Conservation (phyloP, 2,888 invertebrate species). For the Chydorus sphaericus region DNA sequence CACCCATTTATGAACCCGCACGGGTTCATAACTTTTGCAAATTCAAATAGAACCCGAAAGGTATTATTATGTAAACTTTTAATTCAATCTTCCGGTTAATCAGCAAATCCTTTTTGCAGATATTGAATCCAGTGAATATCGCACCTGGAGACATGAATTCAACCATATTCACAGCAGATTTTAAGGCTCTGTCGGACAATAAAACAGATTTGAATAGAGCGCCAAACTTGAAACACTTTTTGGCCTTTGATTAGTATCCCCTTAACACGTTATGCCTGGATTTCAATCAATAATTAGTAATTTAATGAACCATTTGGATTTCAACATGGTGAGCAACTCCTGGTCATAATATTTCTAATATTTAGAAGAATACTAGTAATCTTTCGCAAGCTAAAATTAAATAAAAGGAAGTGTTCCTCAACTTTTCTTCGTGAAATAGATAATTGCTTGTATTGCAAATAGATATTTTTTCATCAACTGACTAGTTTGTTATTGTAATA, state of each 20-base stretch:
- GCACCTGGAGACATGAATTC: conserved; percentile 40
- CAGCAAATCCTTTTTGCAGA: conserved; percentile 35
- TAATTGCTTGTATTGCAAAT: too few relatives aligned
- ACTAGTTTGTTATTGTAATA: too few relatives aligned
- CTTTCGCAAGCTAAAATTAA: too few relatives aligned
- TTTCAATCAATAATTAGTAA: too few relatives aligned
- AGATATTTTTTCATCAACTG: too few relatives aligned
- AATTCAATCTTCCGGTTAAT: conserved; percentile 20
- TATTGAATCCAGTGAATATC: conserved; percentile 66
- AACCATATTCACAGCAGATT: conserved; percentile 20
- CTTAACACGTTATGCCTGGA: conserved; percentile 58
- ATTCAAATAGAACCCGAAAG: conserved; percentile 17
- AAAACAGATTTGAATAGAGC: conserved; percentile 35
- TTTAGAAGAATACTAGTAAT: too few relatives aligned
- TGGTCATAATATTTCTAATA: too few relatives aligned
- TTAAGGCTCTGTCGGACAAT: conserved; percentile 30
- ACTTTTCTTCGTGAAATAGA: too few relatives aligned
- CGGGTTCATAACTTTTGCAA: conserved; percentile 16
- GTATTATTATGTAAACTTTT: conserved; percentile 15
- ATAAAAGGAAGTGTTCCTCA: too few relatives aligned
- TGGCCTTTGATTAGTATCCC: conserved; percentile 74
- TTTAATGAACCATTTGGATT: conserved; percentile 19
- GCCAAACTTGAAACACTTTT: conserved; percentile 65
- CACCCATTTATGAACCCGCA: conserved; percentile 27
- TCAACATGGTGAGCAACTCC: conserved; percentile 40